These are phyloP conservation scores for Typhlichthys eigenmanni DNA, from an alignment of 2,797 vertebrate genomes.

Conservation along the genomic window DNA sequence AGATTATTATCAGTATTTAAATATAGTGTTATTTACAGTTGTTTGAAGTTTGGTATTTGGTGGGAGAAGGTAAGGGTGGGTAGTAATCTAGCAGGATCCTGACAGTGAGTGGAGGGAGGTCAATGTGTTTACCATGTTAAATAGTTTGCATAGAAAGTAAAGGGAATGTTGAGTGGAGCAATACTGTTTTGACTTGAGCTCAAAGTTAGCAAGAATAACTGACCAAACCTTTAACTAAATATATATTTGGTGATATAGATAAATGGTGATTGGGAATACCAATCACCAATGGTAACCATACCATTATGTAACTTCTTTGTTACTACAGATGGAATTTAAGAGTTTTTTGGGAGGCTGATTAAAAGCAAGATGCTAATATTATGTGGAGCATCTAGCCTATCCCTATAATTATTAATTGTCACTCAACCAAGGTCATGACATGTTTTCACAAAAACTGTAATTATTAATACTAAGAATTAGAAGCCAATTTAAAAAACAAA, in stretches of 20 bases:
- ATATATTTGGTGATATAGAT: too few species aligned
- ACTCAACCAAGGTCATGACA: constrained; percentile 14
- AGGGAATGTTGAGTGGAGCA: constrained; percentile 48
- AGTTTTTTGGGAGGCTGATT: constrained; percentile 8
- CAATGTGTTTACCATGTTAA: constrained; percentile 60
- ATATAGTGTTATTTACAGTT: constrained; percentile 91
- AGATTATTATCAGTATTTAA: constrained; percentile 80
- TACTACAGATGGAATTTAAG: constrained; percentile 25
- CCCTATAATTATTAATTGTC: constrained; percentile 1
- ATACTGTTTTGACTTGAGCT: too few species aligned
- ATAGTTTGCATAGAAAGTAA: constrained; percentile 84
- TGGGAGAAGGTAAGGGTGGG: constrained; percentile 51
- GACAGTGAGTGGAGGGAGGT: constrained; percentile 66
- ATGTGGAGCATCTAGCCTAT: background rate
- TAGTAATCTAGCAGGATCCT: constrained; percentile 51
- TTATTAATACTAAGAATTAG: too few species aligned
- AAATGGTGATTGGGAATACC: too few species aligned
- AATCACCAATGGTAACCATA: too few species aligned
- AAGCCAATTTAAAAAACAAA: constrained; percentile 15
- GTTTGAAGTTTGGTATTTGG: constrained; percentile 80
- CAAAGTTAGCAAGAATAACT: too few species aligned
- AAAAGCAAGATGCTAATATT: background rate
- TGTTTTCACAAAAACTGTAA: constrained; percentile 1
- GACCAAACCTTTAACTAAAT: too few species aligned
- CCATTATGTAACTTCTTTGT: constrained; percentile 4